Base-by-base conservation (phyloP, 2,113 vertebrate species). In the Limanda limanda region DNA sequence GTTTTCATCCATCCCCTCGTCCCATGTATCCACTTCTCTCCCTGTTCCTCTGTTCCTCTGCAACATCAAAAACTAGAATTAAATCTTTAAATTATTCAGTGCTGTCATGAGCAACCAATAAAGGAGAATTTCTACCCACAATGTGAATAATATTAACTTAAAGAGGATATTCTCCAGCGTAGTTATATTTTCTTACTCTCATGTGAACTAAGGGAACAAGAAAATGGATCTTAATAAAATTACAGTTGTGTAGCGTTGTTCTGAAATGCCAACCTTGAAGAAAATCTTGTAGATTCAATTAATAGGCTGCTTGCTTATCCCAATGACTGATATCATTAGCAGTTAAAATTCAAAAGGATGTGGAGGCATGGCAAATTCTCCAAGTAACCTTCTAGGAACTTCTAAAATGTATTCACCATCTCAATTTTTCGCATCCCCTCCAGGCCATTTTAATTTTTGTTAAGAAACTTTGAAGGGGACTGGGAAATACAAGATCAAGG, bases 11-110 rank as follows among this genome's bases (percentile, higher is more conserved):
- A 42, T 61, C 63, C 40, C 51, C 10, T 11, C 31, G 1, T 68
- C 64, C 52, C 0, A 2, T 15, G 59, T 18, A 21, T 62, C 23
- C 17, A 25, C 24, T 20, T 20, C 40, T 11, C 35, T 59, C 21
- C 18, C 7, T 17, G 23, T 4, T 31, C 35, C 27, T 40, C 31
- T 66, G 47, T 45, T 56, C 31, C 68, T 3, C 48, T 64, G 52
- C 42, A 59, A n/a, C 37, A 55, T 23, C 21, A 57, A 69, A 63
- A 27, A 51, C 1, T 13, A 0, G 24, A 52, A 70, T 31, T 1
- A 61, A 74, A 79, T 47, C 37, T 45, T 64, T 66, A 72, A 60
- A 76, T 17, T 35, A 81, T 73, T 76, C 68, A 73, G 61, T 12
- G 14, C 65, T 63, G 15, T 14, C 62, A 24, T 14, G 5, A 62